A percentile compares a stretch with the other conserved stretches of the same genome.
Evolutionary conservation across 2,888 invertebrate species (phyloP).

Genomic region (Agrochola circellaris): DNA sequence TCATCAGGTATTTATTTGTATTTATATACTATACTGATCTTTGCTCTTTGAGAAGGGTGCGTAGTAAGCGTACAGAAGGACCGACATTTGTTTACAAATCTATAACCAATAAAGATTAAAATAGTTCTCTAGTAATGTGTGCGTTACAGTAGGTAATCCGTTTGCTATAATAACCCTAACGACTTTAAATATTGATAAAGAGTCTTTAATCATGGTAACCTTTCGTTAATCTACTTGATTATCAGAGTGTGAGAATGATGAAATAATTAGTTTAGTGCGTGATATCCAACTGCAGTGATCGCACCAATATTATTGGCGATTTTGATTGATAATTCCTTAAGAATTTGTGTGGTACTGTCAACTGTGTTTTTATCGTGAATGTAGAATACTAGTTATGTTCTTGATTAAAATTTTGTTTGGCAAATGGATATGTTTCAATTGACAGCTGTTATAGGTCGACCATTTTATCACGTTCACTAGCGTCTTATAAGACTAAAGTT

Average conservation of each 20-base stretch:
- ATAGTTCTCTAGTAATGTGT: not conserved
- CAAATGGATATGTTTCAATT: not conserved
- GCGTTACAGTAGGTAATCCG: not conserved
- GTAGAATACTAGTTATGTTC: not conserved
- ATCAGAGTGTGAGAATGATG: constrained; percentile 26
- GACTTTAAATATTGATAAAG: constrained; percentile 45
- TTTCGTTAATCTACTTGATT: constrained; percentile 21
- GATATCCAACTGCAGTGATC: constrained; percentile 6
- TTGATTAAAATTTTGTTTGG: not conserved
- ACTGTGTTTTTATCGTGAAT: not conserved
- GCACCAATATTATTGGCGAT: not conserved
- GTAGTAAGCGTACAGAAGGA: not conserved
- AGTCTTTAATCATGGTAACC: constrained; percentile 33
- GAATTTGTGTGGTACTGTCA: not conserved
- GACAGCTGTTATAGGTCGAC: not conserved
- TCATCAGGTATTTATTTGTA: not conserved
- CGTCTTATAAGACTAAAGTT: too few relatives aligned
- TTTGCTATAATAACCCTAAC: constrained; percentile 25
- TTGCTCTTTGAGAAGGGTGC: not conserved
- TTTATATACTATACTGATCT: constrained; percentile 13
- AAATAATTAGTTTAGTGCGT: constrained; percentile 31
- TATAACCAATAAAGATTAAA: constrained; percentile 22
- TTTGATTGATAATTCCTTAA: not conserved
- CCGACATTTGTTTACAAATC: constrained; percentile 31
- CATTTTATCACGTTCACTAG: not conserved